Conservation (phyloP, 2,113 vertebrate species). For the Beaufortia kweichowensis region DNA sequence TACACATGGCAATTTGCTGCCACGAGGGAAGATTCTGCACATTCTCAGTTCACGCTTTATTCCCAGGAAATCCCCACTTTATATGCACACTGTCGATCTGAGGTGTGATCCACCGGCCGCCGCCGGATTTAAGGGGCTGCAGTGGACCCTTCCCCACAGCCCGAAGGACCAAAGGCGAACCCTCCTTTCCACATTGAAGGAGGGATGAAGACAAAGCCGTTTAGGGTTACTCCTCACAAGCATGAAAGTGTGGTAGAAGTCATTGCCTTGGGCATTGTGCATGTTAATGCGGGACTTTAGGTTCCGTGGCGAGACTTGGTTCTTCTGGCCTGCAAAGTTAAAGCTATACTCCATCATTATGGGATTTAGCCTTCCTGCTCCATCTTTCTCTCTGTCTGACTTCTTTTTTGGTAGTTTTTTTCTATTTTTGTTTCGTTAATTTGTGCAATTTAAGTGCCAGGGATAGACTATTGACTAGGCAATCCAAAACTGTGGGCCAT, state of each 20-base stretch:
- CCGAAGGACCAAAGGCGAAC: constrained; percentile 27
- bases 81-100: constrained; percentile 56
- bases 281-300: constrained; percentile 24
- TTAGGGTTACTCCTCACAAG: constrained; percentile 19
- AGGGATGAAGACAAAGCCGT: constrained; percentile 45
- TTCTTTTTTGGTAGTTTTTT: constrained; percentile 19
- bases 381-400: constrained; percentile 18
- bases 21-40: constrained; percentile 44
- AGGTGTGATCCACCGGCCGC: constrained; percentile 51
- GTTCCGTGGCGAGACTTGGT: constrained; percentile 1
- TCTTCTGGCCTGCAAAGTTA: constrained; percentile 19
- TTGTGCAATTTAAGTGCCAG: constrained; percentile 61
- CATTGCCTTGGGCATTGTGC: constrained; percentile 21
- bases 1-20: constrained; percentile 50
- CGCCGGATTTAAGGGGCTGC: constrained; percentile 40
- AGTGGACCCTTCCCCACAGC: constrained; percentile 30
- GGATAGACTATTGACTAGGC: no score
- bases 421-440: constrained; percentile 57
- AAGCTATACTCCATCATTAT: constrained; percentile 13
- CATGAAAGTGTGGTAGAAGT: constrained; percentile 12
- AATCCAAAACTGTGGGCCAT: no score
- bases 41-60: constrained; percentile 52
- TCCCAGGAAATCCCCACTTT: constrained; percentile 58
- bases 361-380: constrained; percentile 6
- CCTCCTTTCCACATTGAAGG: constrained; percentile 19